Conservation (phyloP, 2,888 invertebrate species). For the Nemotelus nigrinus region DNA sequence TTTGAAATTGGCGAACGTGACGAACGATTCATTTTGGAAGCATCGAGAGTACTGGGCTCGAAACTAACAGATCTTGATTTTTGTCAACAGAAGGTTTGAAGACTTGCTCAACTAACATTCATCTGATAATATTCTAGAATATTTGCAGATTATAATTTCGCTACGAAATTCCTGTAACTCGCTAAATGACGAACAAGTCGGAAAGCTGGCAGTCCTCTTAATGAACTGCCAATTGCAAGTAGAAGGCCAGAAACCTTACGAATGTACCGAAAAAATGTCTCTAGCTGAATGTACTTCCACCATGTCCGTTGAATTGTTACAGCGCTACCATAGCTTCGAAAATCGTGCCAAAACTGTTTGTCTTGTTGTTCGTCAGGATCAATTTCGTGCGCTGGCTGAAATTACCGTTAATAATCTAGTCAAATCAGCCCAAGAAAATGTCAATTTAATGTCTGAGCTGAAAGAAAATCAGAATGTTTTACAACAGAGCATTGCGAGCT, state of each 20-base stretch:
- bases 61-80: constrained; percentile 69
- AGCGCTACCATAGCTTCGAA: constrained; percentile 74
- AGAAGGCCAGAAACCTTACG: constrained; percentile 70
- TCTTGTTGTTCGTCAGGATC: constrained; percentile 71
- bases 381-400: constrained; percentile 73
- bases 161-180: constrained; percentile 69
- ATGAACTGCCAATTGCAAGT: constrained; percentile 74
- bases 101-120: neutral
- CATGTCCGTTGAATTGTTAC: constrained; percentile 76
- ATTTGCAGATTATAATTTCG: constrained; percentile 69
- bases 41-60: constrained; percentile 69
- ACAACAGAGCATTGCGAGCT: constrained; percentile 63
- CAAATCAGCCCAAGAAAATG: constrained; percentile 67
- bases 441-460: constrained; percentile 61
- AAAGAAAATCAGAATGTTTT: constrained; percentile 66
- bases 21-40: constrained; percentile 73
- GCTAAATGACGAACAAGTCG: constrained; percentile 72
- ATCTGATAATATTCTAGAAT: constrained; percentile 27
- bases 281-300: constrained; percentile 67
- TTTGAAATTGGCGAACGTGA: constrained; percentile 69
- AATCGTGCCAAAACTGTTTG: constrained; percentile 76
- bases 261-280: constrained; percentile 71
- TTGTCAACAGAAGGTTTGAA: constrained; percentile 71
- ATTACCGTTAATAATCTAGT: constrained; percentile 73
- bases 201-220: constrained; percentile 73